Evolutionary conservation across 2,113 vertebrate species (phyloP).

Genomic region (Ophiodon elongatus): DNA sequence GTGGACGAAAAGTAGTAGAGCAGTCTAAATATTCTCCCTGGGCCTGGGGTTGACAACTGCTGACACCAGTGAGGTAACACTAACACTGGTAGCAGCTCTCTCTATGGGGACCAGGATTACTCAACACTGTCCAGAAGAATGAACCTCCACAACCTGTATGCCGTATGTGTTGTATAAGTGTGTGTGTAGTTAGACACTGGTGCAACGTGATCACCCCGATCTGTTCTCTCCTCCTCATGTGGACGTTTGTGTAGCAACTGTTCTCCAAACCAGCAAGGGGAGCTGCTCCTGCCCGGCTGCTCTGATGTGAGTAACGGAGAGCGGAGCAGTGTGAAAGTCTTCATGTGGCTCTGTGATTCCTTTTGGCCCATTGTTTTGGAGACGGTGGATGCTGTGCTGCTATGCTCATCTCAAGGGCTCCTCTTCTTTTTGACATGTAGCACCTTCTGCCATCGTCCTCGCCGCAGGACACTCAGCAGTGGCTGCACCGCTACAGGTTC

Average conservation of each 20-base stretch:
- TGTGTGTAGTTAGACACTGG: background rate
- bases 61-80: no score
- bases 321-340: constrained; percentile 54
- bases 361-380: constrained; percentile 76
- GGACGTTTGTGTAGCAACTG: constrained; percentile 86
- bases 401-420: constrained; percentile 83
- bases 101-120: constrained; percentile 2
- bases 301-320: constrained; percentile 90
- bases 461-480: constrained; percentile 93
- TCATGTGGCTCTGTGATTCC: constrained; percentile 79
- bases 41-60: background rate
- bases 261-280: constrained; percentile 90
- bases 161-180: background rate
- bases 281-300: constrained; percentile 86
- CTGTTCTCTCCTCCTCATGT: constrained; percentile 62
- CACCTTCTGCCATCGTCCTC: constrained; percentile 91
- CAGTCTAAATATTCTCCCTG: background rate
- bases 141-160: no score
- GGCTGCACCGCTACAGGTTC: constrained; percentile 94
- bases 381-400: constrained; percentile 77
- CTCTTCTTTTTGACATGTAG: constrained; percentile 90
- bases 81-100: background rate
- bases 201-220: background rate
- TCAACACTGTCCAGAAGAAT: background rate
- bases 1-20: background rate